Base-by-base conservation (phyloP, 2,797 vertebrate genomes). In the Ctenopoma kingsleyae region DNA sequence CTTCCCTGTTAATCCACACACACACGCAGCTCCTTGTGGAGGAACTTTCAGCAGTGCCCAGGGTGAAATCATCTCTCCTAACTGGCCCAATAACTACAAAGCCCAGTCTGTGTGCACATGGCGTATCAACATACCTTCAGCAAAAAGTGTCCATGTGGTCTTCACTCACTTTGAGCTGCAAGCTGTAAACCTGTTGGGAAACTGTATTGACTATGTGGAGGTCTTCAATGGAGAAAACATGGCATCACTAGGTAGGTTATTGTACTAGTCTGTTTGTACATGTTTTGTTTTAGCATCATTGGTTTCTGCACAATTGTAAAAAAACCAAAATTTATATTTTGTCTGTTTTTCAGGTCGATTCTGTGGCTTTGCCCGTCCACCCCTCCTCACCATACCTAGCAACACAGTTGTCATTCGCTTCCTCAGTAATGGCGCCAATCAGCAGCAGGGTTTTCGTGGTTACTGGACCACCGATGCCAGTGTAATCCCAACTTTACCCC, bases 91-190 rank as follows among this genome's bases (percentile, higher is more conserved):
- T 10, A 70, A 86, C 64, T 95, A 95, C 71, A 64, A 78, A 1
- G 54, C 70, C 17, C 92, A 87, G 72, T 84, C 79, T 3, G 91
- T 86, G 64, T 95, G 94, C 87, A 95, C 93, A 2, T 95, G 95
- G 94, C 88, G 48, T 40, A 86, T 96, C 72, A 67, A 43, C 19
- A 47, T 90, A n/a, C 81, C 85, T 9, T 71, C 83, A 4, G 76
- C 83, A 41, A 76, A 74, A 71, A 82, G 1, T 19, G 70, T 95
- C 61, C 70, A 90, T 20, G 66, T 95, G 0, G 76, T 13, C 41
- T 94, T 95, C 74, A 94, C 90, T 76, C 87, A 94, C 76, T 95
- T 95, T 84, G 82, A 89, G 50, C 44, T 95, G 27, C 94, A 95
- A 74, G 76, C 86, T 22, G 66, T 62, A 9, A 93, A 90, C 64